phyloP scores from a whole-genome alignment of 2,113 vertebrate genomes.

The Jaculus jaculus region DNA sequence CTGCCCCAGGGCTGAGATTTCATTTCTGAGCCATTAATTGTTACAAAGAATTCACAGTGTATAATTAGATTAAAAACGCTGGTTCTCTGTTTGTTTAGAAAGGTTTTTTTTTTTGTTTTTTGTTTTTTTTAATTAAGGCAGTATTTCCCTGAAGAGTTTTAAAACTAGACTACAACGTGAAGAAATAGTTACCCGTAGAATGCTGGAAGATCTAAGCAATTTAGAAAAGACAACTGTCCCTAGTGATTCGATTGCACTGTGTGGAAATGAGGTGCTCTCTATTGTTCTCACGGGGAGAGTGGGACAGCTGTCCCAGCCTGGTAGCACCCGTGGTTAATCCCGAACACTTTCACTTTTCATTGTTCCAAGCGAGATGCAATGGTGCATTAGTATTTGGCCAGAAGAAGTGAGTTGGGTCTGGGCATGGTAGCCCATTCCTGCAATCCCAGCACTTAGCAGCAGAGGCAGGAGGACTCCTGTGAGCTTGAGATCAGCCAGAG shows the following conservation, averaged over 20 bases:
- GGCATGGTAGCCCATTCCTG: too few relatives aligned
- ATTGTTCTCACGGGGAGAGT: neutral
- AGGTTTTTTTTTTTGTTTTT: neutral
- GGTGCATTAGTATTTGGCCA: neutral
- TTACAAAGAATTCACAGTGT: neutral
- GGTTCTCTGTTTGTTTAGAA: neutral
- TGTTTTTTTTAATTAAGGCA: neutral
- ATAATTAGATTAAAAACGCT: slow-evolving; percentile 30
- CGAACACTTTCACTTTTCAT: neutral
- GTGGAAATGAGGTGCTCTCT: slow-evolving; percentile 53
- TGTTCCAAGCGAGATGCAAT: neutral
- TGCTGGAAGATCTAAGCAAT: neutral
- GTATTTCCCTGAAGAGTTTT: slow-evolving; percentile 17
- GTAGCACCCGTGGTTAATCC: slow-evolving; percentile 41
- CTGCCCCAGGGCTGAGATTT: neutral
- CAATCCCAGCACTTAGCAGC: neutral
- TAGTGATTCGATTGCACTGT: slow-evolving; percentile 50
- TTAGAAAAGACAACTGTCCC: slow-evolving; percentile 61
- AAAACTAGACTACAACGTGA: slow-evolving; percentile 60
- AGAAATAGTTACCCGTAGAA: slow-evolving; percentile 32
- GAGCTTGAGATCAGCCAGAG: neutral
- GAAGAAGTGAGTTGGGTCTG: neutral
- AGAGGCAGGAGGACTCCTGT: neutral
- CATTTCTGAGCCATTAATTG: slow-evolving; percentile 22
- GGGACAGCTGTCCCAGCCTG: slow-evolving; percentile 65